Evolutionary conservation across 2,797 vertebrate species (phyloP).

Genomic region (Cheirogaleus major): DNA sequence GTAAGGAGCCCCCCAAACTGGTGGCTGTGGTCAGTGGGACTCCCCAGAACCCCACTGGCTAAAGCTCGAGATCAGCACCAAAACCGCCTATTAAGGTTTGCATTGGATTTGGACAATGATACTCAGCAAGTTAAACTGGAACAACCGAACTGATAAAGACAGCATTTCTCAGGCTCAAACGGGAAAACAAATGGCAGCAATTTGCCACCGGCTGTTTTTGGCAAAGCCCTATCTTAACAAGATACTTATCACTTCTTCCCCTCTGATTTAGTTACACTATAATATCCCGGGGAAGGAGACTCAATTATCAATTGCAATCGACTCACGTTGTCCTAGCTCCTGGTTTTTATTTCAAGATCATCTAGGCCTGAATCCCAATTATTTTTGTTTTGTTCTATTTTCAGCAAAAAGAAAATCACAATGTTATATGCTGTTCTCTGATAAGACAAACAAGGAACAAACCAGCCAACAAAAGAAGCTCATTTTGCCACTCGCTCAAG

Average conservation of each 20-base stretch:
- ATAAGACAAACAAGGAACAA: neutral
- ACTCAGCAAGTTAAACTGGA: neutral
- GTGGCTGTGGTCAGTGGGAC: neutral
- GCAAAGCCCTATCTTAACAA: constrained; percentile 71
- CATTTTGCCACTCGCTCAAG: neutral
- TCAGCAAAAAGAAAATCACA: neutral
- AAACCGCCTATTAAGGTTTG: neutral
- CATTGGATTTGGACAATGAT: neutral
- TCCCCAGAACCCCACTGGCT: neutral
- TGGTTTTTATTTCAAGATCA: constrained; percentile 81
- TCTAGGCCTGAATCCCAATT: constrained; percentile 68
- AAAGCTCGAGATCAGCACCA: neutral
- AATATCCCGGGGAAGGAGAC: constrained; percentile 72
- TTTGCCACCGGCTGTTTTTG: constrained; percentile 58
- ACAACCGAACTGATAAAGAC: neutral
- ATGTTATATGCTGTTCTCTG: neutral
- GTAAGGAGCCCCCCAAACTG: neutral
- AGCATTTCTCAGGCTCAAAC: neutral
- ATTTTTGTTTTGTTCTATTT: constrained; percentile 7
- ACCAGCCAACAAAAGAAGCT: neutral
- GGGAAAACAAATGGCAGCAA: constrained; percentile 53
- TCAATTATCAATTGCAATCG: constrained; percentile 76
- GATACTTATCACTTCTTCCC: constrained; percentile 73
- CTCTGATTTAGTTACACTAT: constrained; percentile 76
- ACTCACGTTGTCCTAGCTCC: constrained; percentile 58